Conservation (phyloP, 2,113 vertebrate species). For the Anseranas semipalmata region DNA sequence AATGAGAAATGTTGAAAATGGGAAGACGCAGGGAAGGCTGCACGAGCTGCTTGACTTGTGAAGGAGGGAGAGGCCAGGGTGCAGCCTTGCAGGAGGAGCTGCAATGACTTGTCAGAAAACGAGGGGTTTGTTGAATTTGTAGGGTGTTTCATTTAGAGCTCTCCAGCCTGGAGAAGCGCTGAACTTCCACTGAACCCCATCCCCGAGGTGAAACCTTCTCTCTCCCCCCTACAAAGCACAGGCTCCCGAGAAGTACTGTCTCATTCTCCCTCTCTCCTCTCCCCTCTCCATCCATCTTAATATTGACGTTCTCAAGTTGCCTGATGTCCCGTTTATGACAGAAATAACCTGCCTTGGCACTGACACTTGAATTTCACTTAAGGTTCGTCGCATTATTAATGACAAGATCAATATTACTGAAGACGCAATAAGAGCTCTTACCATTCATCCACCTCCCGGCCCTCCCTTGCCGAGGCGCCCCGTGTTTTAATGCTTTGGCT, state of each 20-base stretch:
- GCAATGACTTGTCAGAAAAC: neutral
- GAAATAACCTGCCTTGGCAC: constrained; percentile 41
- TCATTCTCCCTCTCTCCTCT: neutral
- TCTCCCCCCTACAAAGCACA: neutral
- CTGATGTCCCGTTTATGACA: neutral
- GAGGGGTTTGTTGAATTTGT: neutral
- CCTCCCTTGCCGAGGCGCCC: neutral
- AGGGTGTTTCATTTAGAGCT: neutral
- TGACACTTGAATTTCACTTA: constrained; percentile 60
- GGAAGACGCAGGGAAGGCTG: neutral
- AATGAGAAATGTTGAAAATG: neutral
- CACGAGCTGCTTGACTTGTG: rapidly evolving
- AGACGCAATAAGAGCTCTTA: constrained; percentile 34
- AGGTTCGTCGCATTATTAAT: constrained; percentile 36
- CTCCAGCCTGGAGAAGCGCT: neutral
- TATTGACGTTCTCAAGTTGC: neutral
- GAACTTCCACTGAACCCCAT: neutral
- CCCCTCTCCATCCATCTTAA: neutral
- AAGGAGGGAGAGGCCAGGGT: neutral
- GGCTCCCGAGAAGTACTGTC: rapidly evolving
- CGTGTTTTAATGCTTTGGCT: neutral
- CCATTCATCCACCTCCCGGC: constrained; percentile 16
- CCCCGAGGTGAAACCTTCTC: neutral
- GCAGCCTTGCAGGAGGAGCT: neutral
- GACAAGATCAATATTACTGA: constrained; percentile 39